Conservation (phyloP, 2,113 vertebrate species). For the Siphamia tubifer region DNA sequence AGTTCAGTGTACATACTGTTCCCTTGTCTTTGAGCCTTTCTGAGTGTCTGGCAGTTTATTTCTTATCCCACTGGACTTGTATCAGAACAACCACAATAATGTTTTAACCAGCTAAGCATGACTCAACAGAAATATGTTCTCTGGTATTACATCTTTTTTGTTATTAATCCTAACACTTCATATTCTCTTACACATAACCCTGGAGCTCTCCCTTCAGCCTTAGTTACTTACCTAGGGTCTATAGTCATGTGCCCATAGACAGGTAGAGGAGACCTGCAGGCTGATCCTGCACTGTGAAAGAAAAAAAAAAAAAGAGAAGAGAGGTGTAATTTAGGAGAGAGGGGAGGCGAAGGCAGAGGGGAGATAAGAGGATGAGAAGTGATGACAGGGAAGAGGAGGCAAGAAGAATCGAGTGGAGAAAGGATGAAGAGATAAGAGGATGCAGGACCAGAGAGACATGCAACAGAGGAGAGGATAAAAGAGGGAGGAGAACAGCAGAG, state of each 20-base stretch:
- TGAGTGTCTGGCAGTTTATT: too few relatives aligned
- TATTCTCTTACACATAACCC: slow-evolving; percentile 8
- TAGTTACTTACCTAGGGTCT: slow-evolving; percentile 59
- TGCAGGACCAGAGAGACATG: slow-evolving; percentile 55
- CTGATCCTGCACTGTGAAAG: too few relatives aligned
- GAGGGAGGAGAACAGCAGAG: background rate
- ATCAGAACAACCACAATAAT: slow-evolving; percentile 14
- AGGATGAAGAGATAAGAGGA: slow-evolving; percentile 68
- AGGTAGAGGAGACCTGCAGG: slow-evolving; percentile 57
- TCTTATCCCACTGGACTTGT: too few relatives aligned
- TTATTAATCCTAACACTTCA: too few relatives aligned
- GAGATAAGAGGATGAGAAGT: background rate
- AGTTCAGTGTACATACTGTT: too few relatives aligned
- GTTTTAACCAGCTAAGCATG: slow-evolving; percentile 43
- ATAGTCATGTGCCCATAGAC: slow-evolving; percentile 59
- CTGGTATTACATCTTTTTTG: slow-evolving; percentile 18
- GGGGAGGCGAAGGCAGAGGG: slow-evolving; percentile 16
- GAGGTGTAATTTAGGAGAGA: background rate
- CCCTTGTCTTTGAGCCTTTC: too few relatives aligned
- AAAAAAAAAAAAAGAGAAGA: background rate
- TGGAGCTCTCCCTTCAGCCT: slow-evolving; percentile 30
- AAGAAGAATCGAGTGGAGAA: slow-evolving; percentile 16
- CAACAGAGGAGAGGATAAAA: slow-evolving; percentile 54
- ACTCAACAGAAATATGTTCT: slow-evolving; percentile 64
- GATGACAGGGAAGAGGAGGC: background rate